These are phyloP conservation scores for Nephotettix cincticeps DNA, from an alignment of 1,140 invertebrate genomes.

Conservation along the genomic window DNA sequence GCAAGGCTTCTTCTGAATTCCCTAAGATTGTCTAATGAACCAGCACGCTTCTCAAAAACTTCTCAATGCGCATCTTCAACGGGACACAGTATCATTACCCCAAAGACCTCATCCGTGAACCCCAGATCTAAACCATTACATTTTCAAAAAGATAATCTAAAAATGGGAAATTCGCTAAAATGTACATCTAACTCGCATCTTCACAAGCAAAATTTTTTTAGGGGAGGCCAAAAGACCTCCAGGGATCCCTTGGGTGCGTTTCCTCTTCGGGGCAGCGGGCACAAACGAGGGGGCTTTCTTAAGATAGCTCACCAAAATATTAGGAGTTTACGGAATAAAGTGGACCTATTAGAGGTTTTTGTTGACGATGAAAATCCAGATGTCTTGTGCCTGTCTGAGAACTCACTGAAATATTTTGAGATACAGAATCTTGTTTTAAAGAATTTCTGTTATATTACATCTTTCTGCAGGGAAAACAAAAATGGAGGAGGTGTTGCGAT, in stretches of 20 bases:
- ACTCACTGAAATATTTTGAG: not conserved
- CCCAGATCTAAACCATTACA: too few species aligned
- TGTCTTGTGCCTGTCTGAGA: not conserved
- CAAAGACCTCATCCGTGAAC: too few species aligned
- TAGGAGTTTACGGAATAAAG: not conserved
- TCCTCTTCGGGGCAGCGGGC: not conserved
- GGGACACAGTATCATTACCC: too few species aligned
- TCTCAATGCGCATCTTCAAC: too few species aligned
- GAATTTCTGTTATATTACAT: not conserved
- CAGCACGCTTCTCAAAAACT: too few species aligned
- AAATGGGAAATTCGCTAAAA: too few species aligned
- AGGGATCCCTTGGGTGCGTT: not conserved
- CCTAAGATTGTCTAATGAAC: too few species aligned
- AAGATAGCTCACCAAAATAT: not conserved
- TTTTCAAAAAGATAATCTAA: too few species aligned
- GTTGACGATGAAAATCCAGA: not conserved
- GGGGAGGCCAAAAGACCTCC: not conserved
- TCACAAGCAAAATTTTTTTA: not conserved
- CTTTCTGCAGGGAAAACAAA: not conserved
- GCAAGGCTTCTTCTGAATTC: too few species aligned
- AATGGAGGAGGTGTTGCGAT: not conserved
- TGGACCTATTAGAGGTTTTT: not conserved
- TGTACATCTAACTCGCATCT: not conserved
- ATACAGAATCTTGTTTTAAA: not conserved
- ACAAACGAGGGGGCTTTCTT: not conserved